Evolutionary conservation across 2,888 invertebrate species (phyloP), one percentile per base, ranked within the genome.

Genomic region (Seira ritae): DNA sequence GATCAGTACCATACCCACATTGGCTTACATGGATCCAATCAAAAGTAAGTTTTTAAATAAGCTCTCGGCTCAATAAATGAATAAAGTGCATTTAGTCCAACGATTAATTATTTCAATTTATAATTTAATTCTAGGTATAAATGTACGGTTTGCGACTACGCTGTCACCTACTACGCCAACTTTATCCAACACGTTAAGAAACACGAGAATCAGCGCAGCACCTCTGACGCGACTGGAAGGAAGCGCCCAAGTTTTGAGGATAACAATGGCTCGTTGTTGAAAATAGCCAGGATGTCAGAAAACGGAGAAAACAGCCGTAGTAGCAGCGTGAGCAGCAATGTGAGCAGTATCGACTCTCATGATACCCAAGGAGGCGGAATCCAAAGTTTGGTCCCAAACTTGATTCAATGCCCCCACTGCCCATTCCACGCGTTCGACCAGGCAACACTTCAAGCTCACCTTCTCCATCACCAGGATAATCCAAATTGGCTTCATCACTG

Each of bases 71-170:
- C n/a, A n/a, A n/a, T n/a, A n/a, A 55, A 15, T 24, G 66, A 17
- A 12, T n/a, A 60, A 60, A 72, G 31, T 60, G 10, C 6, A 31
- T 1, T 17, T 50, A 20, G 24, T 10, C 67, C 17, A 4, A 67
- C 4, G 4, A 60, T 60, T 37, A 74, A 23, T 46, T 15, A 74
- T 42, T 42, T 66, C n/a, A 31, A 4, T 60, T 68, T 68, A n/a
- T 20, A 19, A 4, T 75, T n/a, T n/a, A n/a, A n/a, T 37, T 37
- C n/a, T 17, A 79, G 95, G 84, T 96, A 95, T 90, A 94, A 94
- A 88, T 97, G 97, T 91, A 94, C 95, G 89, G 92, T 94, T 65
- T 97, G 97, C 91, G 96, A 97, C 91, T 96, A 96, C 91, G 95
- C 96, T 0, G 96, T 96, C 0, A 95, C 96, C 89, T 96, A 96